Conservation (phyloP, 2,113 vertebrate genomes). For the Python bivittatus region DNA sequence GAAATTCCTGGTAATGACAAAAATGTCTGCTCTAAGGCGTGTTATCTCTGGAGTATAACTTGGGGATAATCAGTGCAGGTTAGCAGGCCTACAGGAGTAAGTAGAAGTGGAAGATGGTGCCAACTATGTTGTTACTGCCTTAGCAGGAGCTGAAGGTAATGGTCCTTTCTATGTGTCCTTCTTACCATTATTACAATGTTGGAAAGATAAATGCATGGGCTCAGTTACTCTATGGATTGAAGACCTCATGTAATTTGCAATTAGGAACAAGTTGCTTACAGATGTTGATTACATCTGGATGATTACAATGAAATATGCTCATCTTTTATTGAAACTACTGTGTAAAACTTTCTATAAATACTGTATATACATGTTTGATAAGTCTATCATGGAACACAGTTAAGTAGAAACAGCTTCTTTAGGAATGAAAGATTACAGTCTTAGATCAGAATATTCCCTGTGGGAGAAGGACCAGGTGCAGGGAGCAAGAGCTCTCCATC, state of each 20-base stretch:
- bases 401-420: background rate
- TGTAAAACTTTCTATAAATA: background rate
- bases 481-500: background rate
- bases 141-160: background rate
- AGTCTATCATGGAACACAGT: background rate
- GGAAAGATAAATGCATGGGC: too few species aligned
- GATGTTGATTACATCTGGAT: too few species aligned
- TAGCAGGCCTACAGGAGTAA: background rate
- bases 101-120: background rate
- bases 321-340: too few species aligned
- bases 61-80: background rate
- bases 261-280: too few species aligned
- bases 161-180: background rate
- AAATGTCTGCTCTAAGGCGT: background rate
- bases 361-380: background rate
- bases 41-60: background rate
- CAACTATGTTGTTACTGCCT: background rate
- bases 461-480: too few species aligned
- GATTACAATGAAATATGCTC: too few species aligned
- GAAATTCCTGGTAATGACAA: background rate
- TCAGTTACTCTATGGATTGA: too few species aligned
- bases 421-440: background rate
- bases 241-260: too few species aligned
- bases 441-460: too few species aligned
- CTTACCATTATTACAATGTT: too few species aligned